phyloP scores from a whole-genome alignment of 2,888 invertebrate genomes.

The Dryocosmus kuriphilus region DNA sequence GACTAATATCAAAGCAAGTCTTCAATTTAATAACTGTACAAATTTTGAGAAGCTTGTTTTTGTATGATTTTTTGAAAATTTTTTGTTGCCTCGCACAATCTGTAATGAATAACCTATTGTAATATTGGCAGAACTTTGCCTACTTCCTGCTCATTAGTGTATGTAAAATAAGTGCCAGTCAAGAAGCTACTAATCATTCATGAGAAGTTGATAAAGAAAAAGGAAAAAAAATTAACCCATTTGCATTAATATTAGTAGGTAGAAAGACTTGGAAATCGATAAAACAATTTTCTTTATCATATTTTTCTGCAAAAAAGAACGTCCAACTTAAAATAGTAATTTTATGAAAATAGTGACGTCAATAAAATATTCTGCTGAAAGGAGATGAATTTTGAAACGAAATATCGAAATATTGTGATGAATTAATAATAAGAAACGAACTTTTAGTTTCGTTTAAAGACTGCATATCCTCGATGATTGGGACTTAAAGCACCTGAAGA shows the following conservation, averaged over 20 bases:
- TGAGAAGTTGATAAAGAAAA: not conserved
- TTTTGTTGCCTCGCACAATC: not conserved
- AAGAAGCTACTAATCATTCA: not conserved
- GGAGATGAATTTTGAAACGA: not conserved
- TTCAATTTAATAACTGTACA: not conserved
- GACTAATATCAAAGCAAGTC: constrained; percentile 42
- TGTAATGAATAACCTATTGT: constrained; percentile 4
- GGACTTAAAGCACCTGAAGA: not conserved
- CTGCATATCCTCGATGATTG: not conserved
- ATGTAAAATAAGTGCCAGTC: constrained; percentile 10
- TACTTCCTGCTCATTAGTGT: constrained; percentile 23
- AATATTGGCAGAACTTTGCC: constrained; percentile 36
- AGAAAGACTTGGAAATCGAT: no score
- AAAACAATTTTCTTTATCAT: not conserved
- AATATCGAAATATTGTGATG: not conserved
- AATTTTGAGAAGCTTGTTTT: not conserved
- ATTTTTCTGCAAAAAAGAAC: not conserved
- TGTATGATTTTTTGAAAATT: not conserved
- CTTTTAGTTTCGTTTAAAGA: not conserved
- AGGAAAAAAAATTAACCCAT: not conserved
- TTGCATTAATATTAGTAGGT: not conserved
- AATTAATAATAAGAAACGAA: not conserved
- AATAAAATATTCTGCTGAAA: not conserved
- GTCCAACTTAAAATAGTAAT: not conserved
- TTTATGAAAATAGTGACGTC: not conserved